Base-by-base conservation (phyloP, 2,113 vertebrate species). In the Peromyscus polionotus region DNA sequence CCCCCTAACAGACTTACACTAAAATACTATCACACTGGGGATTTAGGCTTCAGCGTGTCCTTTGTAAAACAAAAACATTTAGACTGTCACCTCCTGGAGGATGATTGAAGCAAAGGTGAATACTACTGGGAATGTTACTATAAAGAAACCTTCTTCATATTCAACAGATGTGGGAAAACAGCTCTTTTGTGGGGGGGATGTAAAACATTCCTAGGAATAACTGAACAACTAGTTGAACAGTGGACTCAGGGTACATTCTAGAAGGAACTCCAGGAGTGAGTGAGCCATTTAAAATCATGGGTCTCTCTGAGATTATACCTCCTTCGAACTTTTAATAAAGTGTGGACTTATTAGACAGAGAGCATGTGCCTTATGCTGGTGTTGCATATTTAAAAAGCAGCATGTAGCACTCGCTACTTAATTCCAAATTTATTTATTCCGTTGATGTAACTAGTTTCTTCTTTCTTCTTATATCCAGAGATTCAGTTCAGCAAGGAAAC, bases 331-430 rank as follows among this genome's bases (percentile, higher is more conserved):
- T 91, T 42, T 72, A 88, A 73, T 67, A 65, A 11, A 26, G 7
- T 6, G 0, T 17, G 67, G n/a, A 67, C 9, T 96, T 77, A 80
- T 42, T 48, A 72, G 76, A n/a, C 67, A 61, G 77, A 77, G 39
- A 95, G 24, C 45, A 31, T 14, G 95, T 89, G 33, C 22, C 13
- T 70, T 57, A 81, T 20, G 20, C 11, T 65, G 12, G n/a, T 83
- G 93, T 39, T 91, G 8, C 70, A 14, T 87, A 59, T 83, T 93
- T 61, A 89, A 96, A 95, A 88, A 16, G 48, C 88, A 36, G 7
- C 14, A 42, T 75, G 24, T 59, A 73, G 3, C 4, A 88, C 42
- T 45, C 10, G 31, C 8, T 75, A 72, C 57, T 85, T 94, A 86
- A 68, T 76, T 94, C 51, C 13, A 92, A 81, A 72, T 67, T 57